Evolutionary conservation across 2,888 invertebrate species (phyloP), one percentile per base, ranked within the genome.

Genomic region (Phyllotreta cruciferae): DNA sequence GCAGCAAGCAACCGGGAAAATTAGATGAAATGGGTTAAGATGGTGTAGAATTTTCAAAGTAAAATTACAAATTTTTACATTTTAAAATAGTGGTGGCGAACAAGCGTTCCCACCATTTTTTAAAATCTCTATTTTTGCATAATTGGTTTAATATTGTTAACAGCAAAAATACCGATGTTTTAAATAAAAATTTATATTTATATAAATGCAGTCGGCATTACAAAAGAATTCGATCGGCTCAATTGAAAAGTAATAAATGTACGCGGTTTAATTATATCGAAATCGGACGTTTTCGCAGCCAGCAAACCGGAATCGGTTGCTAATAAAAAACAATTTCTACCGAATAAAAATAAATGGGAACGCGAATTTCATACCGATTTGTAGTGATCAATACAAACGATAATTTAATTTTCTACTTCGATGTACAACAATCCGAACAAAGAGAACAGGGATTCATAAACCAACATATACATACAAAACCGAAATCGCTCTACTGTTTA

Each of bases 401-500:
- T 58, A 58, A 50, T 58, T 50, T 42, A 39, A 49, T 58, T 58
- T 58, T 50, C 49, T 50, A 58, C 58, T 39, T 50, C 58, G 24
- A 9, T 45, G 36, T 50, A 39, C 39, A 57, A 57, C 35, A 55
- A 56, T 37, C 9, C 6, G 24, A 6, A 24, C 24, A 24, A 24
- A 24, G 24, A 24, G 49, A 49, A 35, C 24, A 24, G 24, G 24
- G 24, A 24, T 24, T 24, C 24, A 24, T 24, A 24, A 24, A 24
- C 24, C 24, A 3, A 24, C 24, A 24, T 24, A 24, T 24, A 24
- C 24, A 24, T 24, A 24, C 24, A 24, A 24, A 24, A 24, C 24
- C 24, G 24, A 24, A 24, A 24, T 24, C 24, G 4, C 24, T 24
- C 24, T 24, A 24, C 24, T 24, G 24, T 24, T 24, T 24, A 24